A percentile compares a stretch with the other conserved stretches of the same genome.
Evolutionary conservation across 2,888 invertebrate species (phyloP).

Genomic region (Aleiodes testaceus): DNA sequence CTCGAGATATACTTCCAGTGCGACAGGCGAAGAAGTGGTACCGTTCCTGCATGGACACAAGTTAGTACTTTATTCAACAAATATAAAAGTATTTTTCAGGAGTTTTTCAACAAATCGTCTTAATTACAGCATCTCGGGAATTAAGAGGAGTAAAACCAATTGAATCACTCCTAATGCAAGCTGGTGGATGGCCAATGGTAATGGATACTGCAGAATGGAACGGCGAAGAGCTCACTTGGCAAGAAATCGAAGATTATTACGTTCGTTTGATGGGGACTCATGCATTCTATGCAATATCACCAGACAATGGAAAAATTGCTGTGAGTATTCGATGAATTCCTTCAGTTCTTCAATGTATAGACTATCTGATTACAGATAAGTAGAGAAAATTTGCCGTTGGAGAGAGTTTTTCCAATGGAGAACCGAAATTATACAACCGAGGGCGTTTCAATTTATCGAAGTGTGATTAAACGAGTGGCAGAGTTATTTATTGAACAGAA

Average conservation of each 20-base stretch:
- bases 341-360: no score
- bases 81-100: no score
- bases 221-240: slow-evolving; percentile 52
- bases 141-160: slow-evolving; percentile 53
- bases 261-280: slow-evolving; percentile 47
- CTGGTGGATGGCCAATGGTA: slow-evolving; percentile 60
- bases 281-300: slow-evolving; percentile 38
- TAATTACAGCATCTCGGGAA: slow-evolving; percentile 46
- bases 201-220: slow-evolving; percentile 59
- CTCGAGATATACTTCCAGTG: slow-evolving; percentile 54
- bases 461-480: slow-evolving; percentile 49
- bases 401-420: slow-evolving; percentile 20
- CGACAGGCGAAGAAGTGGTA: slow-evolving; percentile 57
- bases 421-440: slow-evolving; percentile 46
- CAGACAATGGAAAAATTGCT: no score
- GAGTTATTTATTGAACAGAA: slow-evolving; percentile 48
- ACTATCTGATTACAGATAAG: slow-evolving; percentile 27
- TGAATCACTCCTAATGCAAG: slow-evolving; percentile 52
- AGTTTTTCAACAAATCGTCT: no score
- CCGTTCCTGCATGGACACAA: slow-evolving; percentile 55
- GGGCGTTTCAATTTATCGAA: slow-evolving; percentile 44
- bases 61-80: slow-evolving; percentile 28
- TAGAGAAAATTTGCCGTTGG: slow-evolving; percentile 33
- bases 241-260: slow-evolving; percentile 56
- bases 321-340: no score